Percentiles rank a stretch among this genome's conserved stretches.
Evolutionary conservation across 2,797 vertebrate genomes (phyloP).

Genomic region (Pyrocephalus nanus): DNA sequence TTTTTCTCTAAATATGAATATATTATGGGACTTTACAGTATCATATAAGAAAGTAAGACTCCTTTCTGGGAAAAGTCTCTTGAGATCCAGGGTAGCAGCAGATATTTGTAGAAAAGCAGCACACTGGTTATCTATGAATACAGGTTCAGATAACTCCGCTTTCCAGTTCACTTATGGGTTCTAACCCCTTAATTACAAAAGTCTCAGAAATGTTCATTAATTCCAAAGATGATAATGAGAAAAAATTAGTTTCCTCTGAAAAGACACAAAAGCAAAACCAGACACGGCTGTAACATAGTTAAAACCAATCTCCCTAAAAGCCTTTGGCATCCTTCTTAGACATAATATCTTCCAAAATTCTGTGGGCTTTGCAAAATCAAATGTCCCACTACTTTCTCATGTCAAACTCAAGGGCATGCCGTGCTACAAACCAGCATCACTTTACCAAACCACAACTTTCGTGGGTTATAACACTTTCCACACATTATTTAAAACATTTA

Average conservation of each 20-base stretch:
- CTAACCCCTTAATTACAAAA: background rate
- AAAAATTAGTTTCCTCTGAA: background rate
- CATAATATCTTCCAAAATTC: background rate
- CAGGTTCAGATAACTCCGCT: background rate
- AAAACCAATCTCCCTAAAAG: background rate
- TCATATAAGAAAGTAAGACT: background rate
- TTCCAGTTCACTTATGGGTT: background rate
- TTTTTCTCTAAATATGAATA: background rate
- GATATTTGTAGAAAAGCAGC: background rate
- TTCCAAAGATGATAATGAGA: background rate
- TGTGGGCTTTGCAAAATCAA: background rate
- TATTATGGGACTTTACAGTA: background rate
- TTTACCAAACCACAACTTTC: background rate
- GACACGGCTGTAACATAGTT: accelerated
- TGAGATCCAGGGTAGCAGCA: background rate
- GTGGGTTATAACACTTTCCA: background rate
- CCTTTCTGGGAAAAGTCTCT: background rate
- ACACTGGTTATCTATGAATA: background rate
- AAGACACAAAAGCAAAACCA: background rate
- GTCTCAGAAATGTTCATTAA: background rate
- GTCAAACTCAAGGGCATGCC: background rate
- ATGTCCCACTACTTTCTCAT: background rate
- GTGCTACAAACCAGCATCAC: background rate
- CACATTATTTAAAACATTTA: background rate
- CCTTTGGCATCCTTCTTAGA: background rate